These are phyloP conservation scores for Dryobotodes eremita DNA, from an alignment of 2,888 invertebrate genomes.

Conservation along the genomic window DNA sequence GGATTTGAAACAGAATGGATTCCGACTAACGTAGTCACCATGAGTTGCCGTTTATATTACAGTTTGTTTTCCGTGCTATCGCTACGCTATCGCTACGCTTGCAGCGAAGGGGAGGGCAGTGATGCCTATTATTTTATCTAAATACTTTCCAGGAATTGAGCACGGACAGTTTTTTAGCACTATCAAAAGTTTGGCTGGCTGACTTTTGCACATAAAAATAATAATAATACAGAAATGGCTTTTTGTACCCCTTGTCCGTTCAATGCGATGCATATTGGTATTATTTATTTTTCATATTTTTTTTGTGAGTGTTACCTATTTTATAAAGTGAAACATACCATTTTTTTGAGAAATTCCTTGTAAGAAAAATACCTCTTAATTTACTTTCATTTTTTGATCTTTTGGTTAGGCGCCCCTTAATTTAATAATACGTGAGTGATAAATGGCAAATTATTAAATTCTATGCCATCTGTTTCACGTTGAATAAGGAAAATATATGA, in stretches of 20 bases:
- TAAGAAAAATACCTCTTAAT: background rate
- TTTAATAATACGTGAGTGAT: constrained; percentile 26
- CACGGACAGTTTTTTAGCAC: background rate
- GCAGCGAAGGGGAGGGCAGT: background rate
- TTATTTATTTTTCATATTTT: background rate
- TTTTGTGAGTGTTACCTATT: background rate
- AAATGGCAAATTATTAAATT: constrained; percentile 24
- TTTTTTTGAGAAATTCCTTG: background rate
- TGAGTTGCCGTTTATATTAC: background rate
- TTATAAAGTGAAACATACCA: background rate
- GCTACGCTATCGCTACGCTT: background rate
- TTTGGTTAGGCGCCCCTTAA: background rate
- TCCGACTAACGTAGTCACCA: background rate
- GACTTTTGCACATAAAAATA: background rate
- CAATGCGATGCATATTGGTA: background rate
- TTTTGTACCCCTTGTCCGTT: background rate
- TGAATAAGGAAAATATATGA: constrained; percentile 19
- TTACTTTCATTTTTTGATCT: background rate
- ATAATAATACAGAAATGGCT: too few species aligned
- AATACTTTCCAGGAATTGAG: background rate
- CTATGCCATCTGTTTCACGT: constrained; percentile 30
- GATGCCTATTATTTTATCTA: background rate
- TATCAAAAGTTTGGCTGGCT: background rate
- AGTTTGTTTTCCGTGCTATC: background rate
- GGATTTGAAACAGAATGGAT: constrained; percentile 17